Evolutionary conservation across 64 coral and sea anemone genomes (phyloP), one percentile per base, ranked within the genome.

Genomic region (Acropora tenuis): DNA sequence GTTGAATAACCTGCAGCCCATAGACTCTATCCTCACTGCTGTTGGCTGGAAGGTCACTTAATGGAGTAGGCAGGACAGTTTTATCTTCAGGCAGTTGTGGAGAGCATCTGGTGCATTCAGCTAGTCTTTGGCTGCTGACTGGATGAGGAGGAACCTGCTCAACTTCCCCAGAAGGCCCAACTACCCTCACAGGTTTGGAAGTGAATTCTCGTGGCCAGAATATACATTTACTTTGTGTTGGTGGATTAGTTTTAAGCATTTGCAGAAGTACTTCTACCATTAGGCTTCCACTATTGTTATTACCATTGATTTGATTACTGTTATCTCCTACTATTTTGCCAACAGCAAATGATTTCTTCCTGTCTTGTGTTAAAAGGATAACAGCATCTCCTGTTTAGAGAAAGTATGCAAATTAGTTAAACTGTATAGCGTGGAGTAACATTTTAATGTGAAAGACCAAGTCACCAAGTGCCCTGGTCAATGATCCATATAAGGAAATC

Each of bases 51-150:
- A 73, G 18, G 4, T 73, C 69, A 73, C 69, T 73, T 3, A 73
- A n/a, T 73, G 69, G 69, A 40, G 69, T 41, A 41, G 69, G 69
- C 9, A 73, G n/a, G 69, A 73, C 69, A 73, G 69, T n/a, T 73
- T 73, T 20, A 73, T 40, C 69, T 69, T 69, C 66, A 69, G n/a
- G 8, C 5, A 16, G 8, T 19, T 69, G 15, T 69, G 13, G 66
- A 17, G 66, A 5, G 15, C 18, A 17, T 69, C 13, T 69, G 6
- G 10, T 55, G 52, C 10, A 9, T 55, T 55, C 5, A 9, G 6
- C 52, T 9, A 55, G 52, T 4, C n/a, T 69, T 17, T 19, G 1
- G 5, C 66, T 69, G 8, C 13, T 69, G 66, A 19, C 13, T 69
- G 66, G 66, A 69, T 19, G n/a, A 16, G 66, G 15, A 69, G 8